phyloP scores from a whole-genome alignment of 2,113 vertebrate species.

The Cacatua alba region DNA sequence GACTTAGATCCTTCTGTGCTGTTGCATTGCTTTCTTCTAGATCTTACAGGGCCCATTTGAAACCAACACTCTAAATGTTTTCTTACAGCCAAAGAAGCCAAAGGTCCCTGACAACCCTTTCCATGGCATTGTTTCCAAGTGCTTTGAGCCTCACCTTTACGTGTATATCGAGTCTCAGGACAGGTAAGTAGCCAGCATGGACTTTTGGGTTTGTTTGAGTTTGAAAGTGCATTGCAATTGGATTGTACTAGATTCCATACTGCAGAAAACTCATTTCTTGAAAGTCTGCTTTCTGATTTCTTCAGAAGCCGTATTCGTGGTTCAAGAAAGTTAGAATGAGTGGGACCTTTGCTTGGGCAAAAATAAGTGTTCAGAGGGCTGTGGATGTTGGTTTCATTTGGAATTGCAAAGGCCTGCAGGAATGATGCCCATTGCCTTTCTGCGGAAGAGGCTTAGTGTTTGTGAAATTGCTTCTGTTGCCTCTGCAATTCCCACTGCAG shows the following conservation, averaged over 20 bases:
- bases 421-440: background rate
- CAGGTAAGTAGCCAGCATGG: slow-evolving; percentile 84
- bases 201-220: background rate
- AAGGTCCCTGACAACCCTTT: slow-evolving; percentile 96
- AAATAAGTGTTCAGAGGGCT: background rate
- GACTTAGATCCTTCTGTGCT: background rate
- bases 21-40: background rate
- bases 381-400: background rate
- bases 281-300: background rate
- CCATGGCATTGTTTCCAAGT: slow-evolving; percentile 97
- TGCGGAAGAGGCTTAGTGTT: background rate
- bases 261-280: background rate
- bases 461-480: slow-evolving; percentile 44
- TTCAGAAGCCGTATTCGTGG: background rate
- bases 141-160: slow-evolving; percentile 97
- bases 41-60: background rate
- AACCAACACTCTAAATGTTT: slow-evolving; percentile 14
- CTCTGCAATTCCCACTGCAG: slow-evolving; percentile 50
- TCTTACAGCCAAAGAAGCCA: slow-evolving; percentile 90
- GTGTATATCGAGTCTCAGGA: slow-evolving; percentile 99
- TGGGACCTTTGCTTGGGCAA: background rate
- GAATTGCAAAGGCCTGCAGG: background rate
- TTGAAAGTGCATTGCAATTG: background rate
- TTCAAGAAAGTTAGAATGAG: background rate
- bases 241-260: background rate